Evolutionary conservation across 2,113 vertebrate genomes (phyloP).

Genomic region (Leptobrachium ailaonicum): DNA sequence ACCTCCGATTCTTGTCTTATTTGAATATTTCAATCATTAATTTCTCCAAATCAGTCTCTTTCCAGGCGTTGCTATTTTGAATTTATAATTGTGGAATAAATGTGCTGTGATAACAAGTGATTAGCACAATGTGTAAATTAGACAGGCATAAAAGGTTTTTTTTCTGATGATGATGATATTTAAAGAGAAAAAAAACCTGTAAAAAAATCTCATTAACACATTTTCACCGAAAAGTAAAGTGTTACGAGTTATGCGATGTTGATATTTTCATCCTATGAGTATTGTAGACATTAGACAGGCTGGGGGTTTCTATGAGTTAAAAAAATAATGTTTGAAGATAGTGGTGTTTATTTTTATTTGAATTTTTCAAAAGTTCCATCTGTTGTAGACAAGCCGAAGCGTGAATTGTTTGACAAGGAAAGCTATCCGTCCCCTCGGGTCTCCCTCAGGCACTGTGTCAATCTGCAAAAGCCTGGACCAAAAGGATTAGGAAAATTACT

Average conservation of each 20-base stretch:
- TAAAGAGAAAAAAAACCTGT: conserved; percentile 5
- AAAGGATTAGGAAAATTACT: conserved; percentile 30
- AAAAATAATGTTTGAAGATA: neutral
- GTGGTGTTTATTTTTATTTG: neutral
- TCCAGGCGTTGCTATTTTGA: neutral
- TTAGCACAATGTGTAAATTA: conserved; percentile 16
- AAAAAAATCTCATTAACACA: conserved; percentile 32
- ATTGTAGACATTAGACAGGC: neutral
- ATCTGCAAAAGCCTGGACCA: neutral
- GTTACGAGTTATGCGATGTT: conserved; percentile 17
- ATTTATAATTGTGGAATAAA: conserved; percentile 2
- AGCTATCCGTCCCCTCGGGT: conserved; percentile 1
- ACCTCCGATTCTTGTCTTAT: neutral
- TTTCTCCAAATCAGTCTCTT: neutral
- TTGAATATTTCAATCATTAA: neutral
- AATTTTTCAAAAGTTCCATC: conserved; percentile 25
- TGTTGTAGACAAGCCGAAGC: conserved; percentile 7
- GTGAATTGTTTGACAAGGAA: conserved; percentile 30
- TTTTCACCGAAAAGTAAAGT: neutral
- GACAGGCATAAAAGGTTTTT: conserved; percentile 2
- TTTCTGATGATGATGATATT: neutral
- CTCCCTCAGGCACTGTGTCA: conserved; percentile 27
- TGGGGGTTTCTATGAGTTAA: conserved; percentile 23
- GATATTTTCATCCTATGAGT: neutral
- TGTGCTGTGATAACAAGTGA: neutral